Percentiles rank a stretch among this genome's conserved stretches.
phyloP scores from a whole-genome alignment of 2,797 vertebrate species.

The Limnodromus scolopaceus region DNA sequence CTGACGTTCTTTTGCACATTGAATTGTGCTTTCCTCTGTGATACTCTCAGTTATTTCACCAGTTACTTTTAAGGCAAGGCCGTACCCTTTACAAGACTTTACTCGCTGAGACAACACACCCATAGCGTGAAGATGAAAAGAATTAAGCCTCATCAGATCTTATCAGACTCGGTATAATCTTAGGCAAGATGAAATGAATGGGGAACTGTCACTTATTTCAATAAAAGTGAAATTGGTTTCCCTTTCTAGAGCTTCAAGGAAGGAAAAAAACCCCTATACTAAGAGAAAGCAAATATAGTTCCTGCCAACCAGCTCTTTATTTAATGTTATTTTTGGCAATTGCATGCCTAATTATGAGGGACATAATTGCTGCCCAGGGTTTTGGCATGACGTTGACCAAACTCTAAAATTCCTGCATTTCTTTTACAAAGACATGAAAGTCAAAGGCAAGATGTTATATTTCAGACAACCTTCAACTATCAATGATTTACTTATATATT shows the following conservation, averaged over 20 bases:
- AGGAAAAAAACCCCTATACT: background rate
- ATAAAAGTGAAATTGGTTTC: background rate
- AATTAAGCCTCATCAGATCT: background rate
- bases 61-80: background rate
- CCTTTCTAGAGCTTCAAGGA: background rate
- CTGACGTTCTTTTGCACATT: accelerated
- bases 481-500: background rate
- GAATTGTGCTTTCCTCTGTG: background rate
- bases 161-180: background rate
- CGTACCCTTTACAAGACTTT: background rate
- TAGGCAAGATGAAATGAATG: background rate
- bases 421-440: background rate
- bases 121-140: background rate
- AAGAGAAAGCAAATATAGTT: background rate
- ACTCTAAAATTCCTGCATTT: background rate
- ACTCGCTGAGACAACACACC: background rate
- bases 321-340: background rate
- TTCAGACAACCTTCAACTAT: background rate
- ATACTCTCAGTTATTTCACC: background rate
- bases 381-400: background rate
- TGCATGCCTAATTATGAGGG: background rate
- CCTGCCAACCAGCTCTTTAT: background rate
- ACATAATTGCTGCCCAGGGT: background rate
- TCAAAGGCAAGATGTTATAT: background rate
- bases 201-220: background rate